These are phyloP conservation scores for Timandra comae DNA, from an alignment of 2,888 invertebrate genomes.

Conservation along the genomic window DNA sequence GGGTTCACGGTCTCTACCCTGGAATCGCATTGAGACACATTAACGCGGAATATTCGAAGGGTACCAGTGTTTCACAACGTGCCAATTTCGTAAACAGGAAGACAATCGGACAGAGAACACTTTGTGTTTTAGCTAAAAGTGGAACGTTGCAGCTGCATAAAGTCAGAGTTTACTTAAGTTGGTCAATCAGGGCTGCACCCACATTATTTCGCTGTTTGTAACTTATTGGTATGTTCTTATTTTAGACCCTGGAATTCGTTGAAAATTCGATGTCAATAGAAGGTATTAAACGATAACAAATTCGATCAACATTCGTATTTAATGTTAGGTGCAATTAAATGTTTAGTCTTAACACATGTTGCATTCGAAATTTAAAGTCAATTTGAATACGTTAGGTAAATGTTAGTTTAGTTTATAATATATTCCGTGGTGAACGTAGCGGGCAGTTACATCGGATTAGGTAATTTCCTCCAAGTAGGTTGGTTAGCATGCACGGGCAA, in stretches of 20 bases:
- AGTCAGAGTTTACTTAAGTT: constrained; percentile 23
- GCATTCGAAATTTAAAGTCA: too few relatives aligned
- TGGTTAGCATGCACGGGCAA: constrained; percentile 26
- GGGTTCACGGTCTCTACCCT: constrained; percentile 71
- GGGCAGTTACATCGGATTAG: constrained; percentile 17
- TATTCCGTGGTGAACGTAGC: constrained; percentile 3
- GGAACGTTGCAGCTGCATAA: constrained; percentile 25
- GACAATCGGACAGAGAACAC: constrained; percentile 23
- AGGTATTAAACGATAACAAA: too few relatives aligned
- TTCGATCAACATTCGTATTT: too few relatives aligned
- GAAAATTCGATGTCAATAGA: neutral
- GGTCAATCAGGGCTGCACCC: constrained; percentile 19
- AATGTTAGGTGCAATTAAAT: too few relatives aligned
- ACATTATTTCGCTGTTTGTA: constrained; percentile 13
- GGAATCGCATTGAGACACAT: constrained; percentile 54
- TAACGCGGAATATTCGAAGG: constrained; percentile 44
- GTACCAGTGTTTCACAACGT: constrained; percentile 32
- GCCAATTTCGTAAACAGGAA: constrained; percentile 45
- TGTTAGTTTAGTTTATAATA: neutral
- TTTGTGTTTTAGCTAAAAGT: constrained; percentile 30
- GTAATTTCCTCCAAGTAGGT: constrained; percentile 28
- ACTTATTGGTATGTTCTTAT: constrained; percentile 12
- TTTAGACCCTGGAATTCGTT: constrained; percentile 6
- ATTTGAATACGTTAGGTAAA: too few relatives aligned
- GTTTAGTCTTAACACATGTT: too few relatives aligned